Base-by-base conservation (phyloP, 1,140 invertebrate species). In the Panulirus ornatus region DNA sequence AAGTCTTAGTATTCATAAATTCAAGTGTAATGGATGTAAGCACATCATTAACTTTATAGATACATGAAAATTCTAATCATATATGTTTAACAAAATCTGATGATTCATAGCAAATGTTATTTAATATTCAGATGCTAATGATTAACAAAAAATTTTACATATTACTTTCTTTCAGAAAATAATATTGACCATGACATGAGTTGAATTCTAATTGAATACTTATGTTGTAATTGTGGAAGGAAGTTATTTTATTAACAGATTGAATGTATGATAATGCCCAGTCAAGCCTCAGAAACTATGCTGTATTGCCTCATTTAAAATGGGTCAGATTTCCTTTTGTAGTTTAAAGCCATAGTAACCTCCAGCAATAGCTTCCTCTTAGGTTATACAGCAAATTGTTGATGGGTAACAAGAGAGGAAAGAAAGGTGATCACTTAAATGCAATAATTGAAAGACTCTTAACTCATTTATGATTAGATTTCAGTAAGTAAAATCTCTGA, bases 201-300 rank as follows among this genome's bases (percentile, higher is more conserved):
- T 5, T 58, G 22, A 58, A 58, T 5, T 19, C 19, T 58, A 58
- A 58, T n/a, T n/a, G n/a, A n/a, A n/a, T n/a, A n/a, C n/a, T n/a
- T n/a, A n/a, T n/a, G n/a, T n/a, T n/a, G n/a, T n/a, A n/a, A n/a
- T n/a, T n/a, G n/a, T n/a, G n/a, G n/a, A n/a, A 8, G 6, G 63
- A 27, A 8, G 22, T 9, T n/a, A 76, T n/a, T 76, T 40, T 76
- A 2, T 76, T n/a, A 1, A 79, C 27, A 42, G 34, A 40, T 19
- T 76, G 16, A 9, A 75, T 30, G 36, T 70, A 30, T 70, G 22
- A 19, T 1, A 16, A 30, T 27, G 14, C 34, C n/a, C 40, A 51
- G 42, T 84, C 83, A 84, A 73, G 83, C 83, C 66, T 71, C 83
- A 84, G 83, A 73, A 73, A 73, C n/a, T 71, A 84, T 73, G 47